These are phyloP conservation scores for Crocodylus rhombifer DNA, from an alignment of 2,797 vertebrate genomes.

Conservation along the genomic window DNA sequence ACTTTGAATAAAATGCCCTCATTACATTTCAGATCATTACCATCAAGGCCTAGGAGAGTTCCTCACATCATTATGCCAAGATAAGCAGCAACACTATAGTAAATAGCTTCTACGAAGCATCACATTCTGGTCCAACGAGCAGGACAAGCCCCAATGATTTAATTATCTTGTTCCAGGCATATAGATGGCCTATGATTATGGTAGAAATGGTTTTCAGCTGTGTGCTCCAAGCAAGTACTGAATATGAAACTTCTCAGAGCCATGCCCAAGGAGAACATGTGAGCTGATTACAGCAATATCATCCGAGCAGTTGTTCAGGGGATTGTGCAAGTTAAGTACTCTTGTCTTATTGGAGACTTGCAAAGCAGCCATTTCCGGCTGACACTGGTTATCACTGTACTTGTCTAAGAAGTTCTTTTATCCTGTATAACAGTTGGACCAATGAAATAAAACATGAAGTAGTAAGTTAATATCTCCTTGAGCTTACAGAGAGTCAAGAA, in stretches of 20 bases:
- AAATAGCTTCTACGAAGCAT: constrained; percentile 26
- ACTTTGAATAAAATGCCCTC: neutral
- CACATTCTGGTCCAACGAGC: constrained; percentile 33
- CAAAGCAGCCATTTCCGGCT: rapidly evolving
- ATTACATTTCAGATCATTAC: neutral
- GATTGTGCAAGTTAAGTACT: rapidly evolving
- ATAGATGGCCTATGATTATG: constrained; percentile 41
- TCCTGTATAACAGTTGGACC: rapidly evolving
- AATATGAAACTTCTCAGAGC: neutral
- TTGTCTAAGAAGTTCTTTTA: neutral
- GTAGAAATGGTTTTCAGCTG: constrained; percentile 20
- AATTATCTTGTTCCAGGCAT: constrained; percentile 52
- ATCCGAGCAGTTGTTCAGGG: rapidly evolving
- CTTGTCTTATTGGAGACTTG: neutral
- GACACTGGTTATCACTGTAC: neutral
- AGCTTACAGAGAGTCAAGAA: neutral
- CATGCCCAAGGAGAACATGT: neutral
- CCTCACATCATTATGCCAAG: neutral
- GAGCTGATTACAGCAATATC: neutral
- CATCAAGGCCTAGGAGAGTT: neutral
- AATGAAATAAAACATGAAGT: neutral
- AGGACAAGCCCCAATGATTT: constrained; percentile 25
- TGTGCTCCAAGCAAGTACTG: rapidly evolving
- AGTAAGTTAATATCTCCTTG: too few species aligned
- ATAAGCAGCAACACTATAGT: neutral